These are phyloP conservation scores for Lottia gigantea DNA, from an alignment of 2,888 invertebrate genomes.

Conservation along the genomic window DNA sequence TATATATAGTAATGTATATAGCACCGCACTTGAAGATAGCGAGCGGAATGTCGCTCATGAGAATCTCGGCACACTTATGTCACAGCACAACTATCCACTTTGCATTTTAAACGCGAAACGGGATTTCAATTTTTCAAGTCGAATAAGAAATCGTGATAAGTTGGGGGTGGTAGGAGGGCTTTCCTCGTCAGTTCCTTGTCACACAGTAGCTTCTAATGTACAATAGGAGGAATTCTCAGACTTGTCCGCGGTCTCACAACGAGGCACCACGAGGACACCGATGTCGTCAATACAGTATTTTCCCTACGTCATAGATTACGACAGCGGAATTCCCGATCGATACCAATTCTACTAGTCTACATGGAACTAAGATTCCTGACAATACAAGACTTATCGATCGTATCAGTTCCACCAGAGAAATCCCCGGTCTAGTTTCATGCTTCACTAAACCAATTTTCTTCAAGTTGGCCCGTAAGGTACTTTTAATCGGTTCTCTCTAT, in stretches of 20 bases:
- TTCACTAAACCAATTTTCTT: too few species aligned
- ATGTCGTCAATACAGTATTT: slow-evolving; percentile 7
- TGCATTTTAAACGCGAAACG: background rate
- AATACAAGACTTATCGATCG: too few species aligned
- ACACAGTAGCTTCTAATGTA: background rate
- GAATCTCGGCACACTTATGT: too few species aligned
- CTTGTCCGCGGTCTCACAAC: background rate
- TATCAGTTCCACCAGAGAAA: too few species aligned
- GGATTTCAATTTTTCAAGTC: background rate
- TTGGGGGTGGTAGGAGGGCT: slow-evolving; percentile 5
- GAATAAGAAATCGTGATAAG: background rate
- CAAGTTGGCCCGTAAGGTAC: too few species aligned
- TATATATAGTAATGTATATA: too few species aligned
- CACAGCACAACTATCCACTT: background rate
- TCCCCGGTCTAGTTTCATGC: too few species aligned
- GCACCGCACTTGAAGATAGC: too few species aligned
- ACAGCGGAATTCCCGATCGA: slow-evolving; percentile 11
- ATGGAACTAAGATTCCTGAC: too few species aligned
- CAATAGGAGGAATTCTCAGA: background rate
- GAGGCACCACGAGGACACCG: slow-evolving; percentile 1
- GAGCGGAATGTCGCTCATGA: too few species aligned
- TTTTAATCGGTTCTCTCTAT: too few species aligned
- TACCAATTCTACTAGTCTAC: background rate
- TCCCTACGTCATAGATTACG: background rate
- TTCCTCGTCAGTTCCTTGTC: background rate